phyloP scores from a whole-genome alignment of 1,140 invertebrate genomes.

The Diabrotica virgifera region DNA sequence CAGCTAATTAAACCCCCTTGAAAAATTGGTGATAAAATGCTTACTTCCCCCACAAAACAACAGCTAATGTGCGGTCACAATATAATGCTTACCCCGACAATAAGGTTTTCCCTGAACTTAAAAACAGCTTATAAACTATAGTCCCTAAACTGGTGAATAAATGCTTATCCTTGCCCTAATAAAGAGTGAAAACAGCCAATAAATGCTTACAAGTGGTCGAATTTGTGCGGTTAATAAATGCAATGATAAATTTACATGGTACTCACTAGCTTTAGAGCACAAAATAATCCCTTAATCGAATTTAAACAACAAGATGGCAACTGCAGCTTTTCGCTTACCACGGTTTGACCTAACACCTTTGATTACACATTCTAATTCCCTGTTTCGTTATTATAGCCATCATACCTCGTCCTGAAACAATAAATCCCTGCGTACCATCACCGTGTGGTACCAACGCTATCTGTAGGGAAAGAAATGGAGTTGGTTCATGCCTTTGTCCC shows the following conservation, averaged over 20 bases:
- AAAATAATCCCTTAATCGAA: background rate
- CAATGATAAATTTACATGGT: slow-evolving; percentile 19
- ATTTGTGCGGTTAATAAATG: slow-evolving; percentile 14
- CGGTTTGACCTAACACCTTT: background rate
- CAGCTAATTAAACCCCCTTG: no score
- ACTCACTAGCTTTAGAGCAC: no score
- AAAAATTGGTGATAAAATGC: background rate
- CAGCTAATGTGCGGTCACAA: slow-evolving; percentile 2
- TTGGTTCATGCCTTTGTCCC: slow-evolving; percentile 79
- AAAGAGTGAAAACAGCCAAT: slow-evolving; percentile 4
- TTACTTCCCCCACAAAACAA: slow-evolving; percentile 13
- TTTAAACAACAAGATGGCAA: background rate
- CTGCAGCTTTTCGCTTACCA: background rate
- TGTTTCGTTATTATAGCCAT: slow-evolving; percentile 24
- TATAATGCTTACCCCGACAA: slow-evolving; percentile 8
- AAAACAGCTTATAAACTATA: no score
- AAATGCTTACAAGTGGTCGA: slow-evolving; percentile 18
- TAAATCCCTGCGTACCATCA: slow-evolving; percentile 72
- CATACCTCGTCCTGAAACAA: slow-evolving; percentile 46
- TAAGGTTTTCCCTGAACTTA: no score
- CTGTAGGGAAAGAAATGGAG: slow-evolving; percentile 68
- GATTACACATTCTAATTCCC: background rate
- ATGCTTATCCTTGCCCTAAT: background rate
- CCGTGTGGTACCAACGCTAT: slow-evolving; percentile 80
- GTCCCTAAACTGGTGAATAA: background rate